Percentiles rank a stretch among this genome's conserved stretches.
Conservation (phyloP, 2,888 invertebrate species). For the Eristalis tenax region DNA sequence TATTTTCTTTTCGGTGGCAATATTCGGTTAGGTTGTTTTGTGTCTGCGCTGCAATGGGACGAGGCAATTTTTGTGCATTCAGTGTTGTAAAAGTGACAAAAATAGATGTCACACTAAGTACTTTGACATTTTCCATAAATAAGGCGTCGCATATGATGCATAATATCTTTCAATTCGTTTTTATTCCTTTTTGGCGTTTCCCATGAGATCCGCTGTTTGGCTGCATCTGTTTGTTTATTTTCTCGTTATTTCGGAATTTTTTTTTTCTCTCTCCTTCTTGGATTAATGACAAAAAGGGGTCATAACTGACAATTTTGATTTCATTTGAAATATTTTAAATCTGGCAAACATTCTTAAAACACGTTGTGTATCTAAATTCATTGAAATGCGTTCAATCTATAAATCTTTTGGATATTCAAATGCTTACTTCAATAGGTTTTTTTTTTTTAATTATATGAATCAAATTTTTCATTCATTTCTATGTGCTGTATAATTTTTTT, state of each 20-base stretch:
- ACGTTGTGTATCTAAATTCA: too few relatives aligned
- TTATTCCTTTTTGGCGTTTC: slow-evolving; percentile 14
- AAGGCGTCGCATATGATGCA: slow-evolving; percentile 57
- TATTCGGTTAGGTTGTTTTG: slow-evolving; percentile 59
- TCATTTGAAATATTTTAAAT: too few relatives aligned
- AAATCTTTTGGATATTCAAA: too few relatives aligned
- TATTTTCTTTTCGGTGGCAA: slow-evolving; percentile 16
- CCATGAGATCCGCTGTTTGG: background rate
- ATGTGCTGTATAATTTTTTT: too few relatives aligned
- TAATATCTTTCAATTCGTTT: slow-evolving; percentile 17
- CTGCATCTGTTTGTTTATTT: background rate
- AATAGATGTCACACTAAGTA: slow-evolving; percentile 72
- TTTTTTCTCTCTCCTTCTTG: background rate
- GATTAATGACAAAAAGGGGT: background rate
- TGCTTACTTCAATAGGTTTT: too few relatives aligned
- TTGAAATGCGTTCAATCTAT: too few relatives aligned
- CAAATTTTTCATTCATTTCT: too few relatives aligned
- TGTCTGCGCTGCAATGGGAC: slow-evolving; percentile 80
- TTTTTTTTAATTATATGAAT: too few relatives aligned
- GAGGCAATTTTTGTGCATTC: slow-evolving; percentile 71
- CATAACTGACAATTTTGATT: too few relatives aligned
- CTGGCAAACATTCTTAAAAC: too few relatives aligned
- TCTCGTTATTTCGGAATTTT: background rate
- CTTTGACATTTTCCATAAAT: slow-evolving; percentile 73
- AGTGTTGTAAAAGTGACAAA: slow-evolving; percentile 70